Base-by-base conservation (phyloP, 2,888 invertebrate genomes). In the Lobophora halterata region DNA sequence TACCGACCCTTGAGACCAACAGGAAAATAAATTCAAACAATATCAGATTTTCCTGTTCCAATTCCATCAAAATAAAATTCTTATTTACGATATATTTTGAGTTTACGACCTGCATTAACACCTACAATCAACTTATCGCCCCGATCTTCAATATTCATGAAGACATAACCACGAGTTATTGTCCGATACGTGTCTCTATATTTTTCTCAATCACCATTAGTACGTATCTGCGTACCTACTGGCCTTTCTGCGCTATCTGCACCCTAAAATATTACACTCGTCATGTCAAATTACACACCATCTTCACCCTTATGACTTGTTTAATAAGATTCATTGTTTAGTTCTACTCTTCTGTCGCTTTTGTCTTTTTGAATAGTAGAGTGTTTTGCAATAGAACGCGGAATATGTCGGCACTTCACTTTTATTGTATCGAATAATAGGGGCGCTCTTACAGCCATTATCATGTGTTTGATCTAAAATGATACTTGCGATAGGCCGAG, bases 341-440 rank as follows among this genome's bases (percentile, higher is more conserved):
- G 45, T 52, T 30, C 12, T 1, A 6, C 1, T 2, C 11, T 41
- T 14, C 2, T 1, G 13, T 57, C 63, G 55, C 52, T 53, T 67
- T 76, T 55, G 59, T 76, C 70, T 60, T 62, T 52, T 65, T 58
- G 58, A 58, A 52, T 58, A 58, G 53, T 56, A 58, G 61, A 62
- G 56, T 56, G 63, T 71, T 73, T 73, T 57, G 81, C 79, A 79
- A 75, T 79, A 83, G 83, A 82, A 86, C 82, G 77, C 79, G 73
- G 79, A 86, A 85, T 86, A 87, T 86, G 85, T 85, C 81, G 81
- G 81, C 83, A 87, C 86, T 87, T 87, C 82, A 82, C 77, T 87
- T 87, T 87, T 86, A 87, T 87, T 87, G 86, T 87, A 86, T 83
- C 83, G 77, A 87, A 87, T 86, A 86, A 86, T 87, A 86, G 85